Evolutionary conservation across 2,888 invertebrate genomes (phyloP).

Genomic region (Tanaodytes sp.): DNA sequence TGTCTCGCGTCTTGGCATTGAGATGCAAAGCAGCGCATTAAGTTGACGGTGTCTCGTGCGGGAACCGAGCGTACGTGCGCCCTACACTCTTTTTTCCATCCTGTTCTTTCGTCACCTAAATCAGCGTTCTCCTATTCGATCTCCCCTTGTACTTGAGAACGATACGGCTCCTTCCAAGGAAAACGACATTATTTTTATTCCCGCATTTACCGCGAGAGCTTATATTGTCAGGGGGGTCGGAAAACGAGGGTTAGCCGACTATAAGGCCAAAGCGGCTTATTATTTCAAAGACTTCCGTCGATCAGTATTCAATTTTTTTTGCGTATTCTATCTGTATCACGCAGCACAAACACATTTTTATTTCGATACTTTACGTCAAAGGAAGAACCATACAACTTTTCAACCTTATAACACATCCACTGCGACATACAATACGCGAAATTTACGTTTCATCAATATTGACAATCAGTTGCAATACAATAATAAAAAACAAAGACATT

Average conservation of each 20-base stretch:
- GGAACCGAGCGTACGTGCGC: slow-evolving; percentile 24
- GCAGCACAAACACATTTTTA: slow-evolving; percentile 22
- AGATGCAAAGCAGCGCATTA: slow-evolving; percentile 71
- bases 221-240: slow-evolving; percentile 45
- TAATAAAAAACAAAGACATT: too few species aligned
- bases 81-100: slow-evolving; percentile 29
- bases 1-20: slow-evolving; percentile 50
- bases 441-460: too few species aligned
- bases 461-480: too few species aligned
- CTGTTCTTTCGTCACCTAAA: slow-evolving; percentile 53
- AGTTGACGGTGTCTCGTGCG: slow-evolving; percentile 62
- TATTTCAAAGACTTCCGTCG: slow-evolving; percentile 65
- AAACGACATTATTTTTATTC: slow-evolving; percentile 54
- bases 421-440: too few species aligned
- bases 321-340: slow-evolving; percentile 16
- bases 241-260: slow-evolving; percentile 51
- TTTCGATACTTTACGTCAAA: slow-evolving; percentile 7
- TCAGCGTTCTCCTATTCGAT: slow-evolving; percentile 41
- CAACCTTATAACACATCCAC: too few species aligned
- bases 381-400: too few species aligned
- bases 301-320: slow-evolving; percentile 47
- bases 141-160: slow-evolving; percentile 33
- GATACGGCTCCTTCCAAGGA: slow-evolving; percentile 44
- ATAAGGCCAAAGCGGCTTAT: slow-evolving; percentile 63
- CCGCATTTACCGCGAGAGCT: slow-evolving; percentile 57